phyloP scores from a whole-genome alignment of 2,888 invertebrate species.

The Tachina lurida region DNA sequence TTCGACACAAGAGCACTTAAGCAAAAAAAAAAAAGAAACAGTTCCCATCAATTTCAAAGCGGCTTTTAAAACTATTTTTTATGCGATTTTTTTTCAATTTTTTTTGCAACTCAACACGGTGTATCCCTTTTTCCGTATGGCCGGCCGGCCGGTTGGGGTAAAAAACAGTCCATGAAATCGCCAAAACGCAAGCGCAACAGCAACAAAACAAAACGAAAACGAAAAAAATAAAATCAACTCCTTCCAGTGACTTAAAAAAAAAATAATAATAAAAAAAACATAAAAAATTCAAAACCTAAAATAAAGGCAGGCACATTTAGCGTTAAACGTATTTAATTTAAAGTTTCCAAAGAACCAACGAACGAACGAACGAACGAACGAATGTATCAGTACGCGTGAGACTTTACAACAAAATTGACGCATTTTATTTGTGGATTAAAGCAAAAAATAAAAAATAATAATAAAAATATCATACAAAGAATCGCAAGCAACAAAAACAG shows the following conservation, averaged over 20 bases:
- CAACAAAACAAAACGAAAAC: constrained; percentile 54
- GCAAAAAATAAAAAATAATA: background rate
- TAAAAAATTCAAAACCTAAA: constrained; percentile 67
- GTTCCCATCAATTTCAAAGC: constrained; percentile 71
- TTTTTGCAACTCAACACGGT: constrained; percentile 41
- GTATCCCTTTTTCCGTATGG: constrained; percentile 60
- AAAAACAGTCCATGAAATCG: constrained; percentile 63
- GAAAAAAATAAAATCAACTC: constrained; percentile 68
- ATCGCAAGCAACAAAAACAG: background rate
- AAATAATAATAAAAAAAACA: constrained; percentile 52
- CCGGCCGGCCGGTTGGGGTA: constrained; percentile 30
- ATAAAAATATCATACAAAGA: constrained; percentile 19
- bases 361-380: constrained; percentile 44
- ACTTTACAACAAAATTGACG: constrained; percentile 79
- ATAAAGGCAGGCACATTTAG: constrained; percentile 72
- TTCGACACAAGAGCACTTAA: constrained; percentile 60
- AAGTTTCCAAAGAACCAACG: constrained; percentile 66
- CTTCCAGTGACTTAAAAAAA: constrained; percentile 50
- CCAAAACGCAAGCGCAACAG: constrained; percentile 52
- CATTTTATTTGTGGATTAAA: constrained; percentile 57
- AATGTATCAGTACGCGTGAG: constrained; percentile 77
- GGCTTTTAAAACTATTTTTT: constrained; percentile 71
- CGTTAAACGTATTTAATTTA: constrained; percentile 63
- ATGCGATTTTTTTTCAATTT: constrained; percentile 57
- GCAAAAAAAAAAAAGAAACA: constrained; percentile 48